Conservation (phyloP, 2,888 invertebrate genomes). For the Calliopum simillimum region DNA sequence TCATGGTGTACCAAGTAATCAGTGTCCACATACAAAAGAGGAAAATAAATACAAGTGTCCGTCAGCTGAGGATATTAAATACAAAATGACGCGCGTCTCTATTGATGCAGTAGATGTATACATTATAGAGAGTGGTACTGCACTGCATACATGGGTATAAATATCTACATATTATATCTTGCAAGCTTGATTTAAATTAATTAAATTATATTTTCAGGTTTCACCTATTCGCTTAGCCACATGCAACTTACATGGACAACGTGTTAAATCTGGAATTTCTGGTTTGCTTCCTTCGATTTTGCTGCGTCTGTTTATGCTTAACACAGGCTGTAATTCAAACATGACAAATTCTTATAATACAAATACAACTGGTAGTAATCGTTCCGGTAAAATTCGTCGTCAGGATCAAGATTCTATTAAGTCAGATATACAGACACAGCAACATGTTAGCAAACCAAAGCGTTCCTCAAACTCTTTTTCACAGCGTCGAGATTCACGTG, state of each 20-base stretch:
- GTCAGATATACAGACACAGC: slow-evolving; percentile 50
- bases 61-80: slow-evolving; percentile 88
- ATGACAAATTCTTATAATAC: slow-evolving; percentile 71
- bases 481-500: slow-evolving; percentile 64
- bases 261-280: slow-evolving; percentile 90
- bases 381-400: slow-evolving; percentile 63
- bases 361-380: slow-evolving; percentile 73
- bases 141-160: slow-evolving; percentile 83
- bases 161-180: slow-evolving; percentile 31
- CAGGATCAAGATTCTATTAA: slow-evolving; percentile 63
- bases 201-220: slow-evolving; percentile 68
- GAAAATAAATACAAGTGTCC: slow-evolving; percentile 82
- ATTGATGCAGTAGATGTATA: slow-evolving; percentile 92
- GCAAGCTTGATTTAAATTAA: not conserved
- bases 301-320: slow-evolving; percentile 75
- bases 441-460: slow-evolving; percentile 52
- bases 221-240: slow-evolving; percentile 89
- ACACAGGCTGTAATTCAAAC: slow-evolving; percentile 67
- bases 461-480: slow-evolving; percentile 65
- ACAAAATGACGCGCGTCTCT: slow-evolving; percentile 90
- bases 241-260: slow-evolving; percentile 95
- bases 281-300: slow-evolving; percentile 83
- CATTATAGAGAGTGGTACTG: slow-evolving; percentile 89
- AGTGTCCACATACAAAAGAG: slow-evolving; percentile 77
- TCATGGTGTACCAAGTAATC: slow-evolving; percentile 78